Evolutionary conservation across 2,888 invertebrate species (phyloP).

Genomic region (Acanthosepion pharaonis): DNA sequence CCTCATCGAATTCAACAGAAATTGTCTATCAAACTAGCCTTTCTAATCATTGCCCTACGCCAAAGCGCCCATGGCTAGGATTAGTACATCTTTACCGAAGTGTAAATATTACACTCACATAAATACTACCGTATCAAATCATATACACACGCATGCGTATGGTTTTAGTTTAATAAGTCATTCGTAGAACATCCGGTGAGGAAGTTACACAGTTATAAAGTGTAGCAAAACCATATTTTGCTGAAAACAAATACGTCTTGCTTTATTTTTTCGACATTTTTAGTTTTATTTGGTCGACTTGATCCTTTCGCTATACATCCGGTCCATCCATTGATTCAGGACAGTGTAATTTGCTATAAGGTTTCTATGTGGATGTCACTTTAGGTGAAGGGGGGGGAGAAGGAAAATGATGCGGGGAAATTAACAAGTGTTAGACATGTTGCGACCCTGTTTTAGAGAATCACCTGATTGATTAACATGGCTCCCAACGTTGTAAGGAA

Average conservation of each 20-base stretch:
- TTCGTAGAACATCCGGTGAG: neutral
- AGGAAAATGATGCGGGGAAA: no score
- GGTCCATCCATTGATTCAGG: neutral
- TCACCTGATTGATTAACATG: no score
- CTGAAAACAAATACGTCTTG: neutral
- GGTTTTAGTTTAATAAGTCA: neutral
- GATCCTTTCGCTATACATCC: neutral
- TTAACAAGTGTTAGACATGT: no score
- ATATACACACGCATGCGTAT: neutral
- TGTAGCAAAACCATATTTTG: neutral
- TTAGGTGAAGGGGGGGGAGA: no score
- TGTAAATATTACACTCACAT: neutral
- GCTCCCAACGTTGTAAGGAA: no score
- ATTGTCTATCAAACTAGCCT: no score
- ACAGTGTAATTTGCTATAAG: neutral
- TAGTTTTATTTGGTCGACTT: neutral
- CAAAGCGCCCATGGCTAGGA: no score
- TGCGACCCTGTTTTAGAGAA: no score
- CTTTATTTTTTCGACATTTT: neutral
- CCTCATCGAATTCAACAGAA: no score
- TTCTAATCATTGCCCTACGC: no score
- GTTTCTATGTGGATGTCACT: no score
- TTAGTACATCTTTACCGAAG: no score
- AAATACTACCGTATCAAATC: neutral
- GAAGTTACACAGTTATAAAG: constrained; percentile 33